Percentiles rank a stretch among this genome's conserved stretches.
These are phyloP conservation scores for Leptogaster cylindrica DNA, from an alignment of 2,888 invertebrate genomes.

Conservation along the genomic window DNA sequence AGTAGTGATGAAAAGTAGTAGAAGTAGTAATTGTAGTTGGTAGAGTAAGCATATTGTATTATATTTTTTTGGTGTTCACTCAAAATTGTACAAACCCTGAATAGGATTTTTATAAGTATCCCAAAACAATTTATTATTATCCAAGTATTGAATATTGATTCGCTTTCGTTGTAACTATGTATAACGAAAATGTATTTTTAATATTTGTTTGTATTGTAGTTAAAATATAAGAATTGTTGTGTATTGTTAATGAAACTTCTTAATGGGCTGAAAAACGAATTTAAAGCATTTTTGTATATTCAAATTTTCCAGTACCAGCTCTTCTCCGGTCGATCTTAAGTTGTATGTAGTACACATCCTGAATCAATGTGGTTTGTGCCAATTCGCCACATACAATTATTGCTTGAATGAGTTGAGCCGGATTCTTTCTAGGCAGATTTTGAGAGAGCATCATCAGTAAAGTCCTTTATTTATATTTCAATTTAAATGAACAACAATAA, in stretches of 20 bases:
- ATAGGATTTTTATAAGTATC: slow-evolving; percentile 8
- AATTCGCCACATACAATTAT: slow-evolving; percentile 1
- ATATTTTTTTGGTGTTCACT: background rate
- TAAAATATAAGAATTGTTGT: background rate
- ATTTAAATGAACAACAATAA: slow-evolving; percentile 16
- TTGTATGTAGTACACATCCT: slow-evolving; percentile 35
- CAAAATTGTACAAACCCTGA: too few species aligned
- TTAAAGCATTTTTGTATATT: slow-evolving; percentile 50
- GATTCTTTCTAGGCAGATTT: slow-evolving; percentile 6
- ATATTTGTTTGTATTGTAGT: too few species aligned
- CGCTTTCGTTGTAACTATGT: slow-evolving; percentile 15
- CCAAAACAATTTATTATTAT: background rate
- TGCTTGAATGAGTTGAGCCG: slow-evolving; percentile 10
- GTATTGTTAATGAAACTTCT: background rate
- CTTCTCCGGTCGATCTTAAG: slow-evolving; percentile 71
- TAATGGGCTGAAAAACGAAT: slow-evolving; percentile 19
- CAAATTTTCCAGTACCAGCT: slow-evolving; percentile 70
- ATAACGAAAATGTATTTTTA: slow-evolving; percentile 7
- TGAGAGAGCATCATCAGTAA: slow-evolving; percentile 32
- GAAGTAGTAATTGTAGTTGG: slow-evolving; percentile 1
- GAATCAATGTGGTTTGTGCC: slow-evolving; percentile 33
- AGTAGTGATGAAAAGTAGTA: slow-evolving; percentile 18
- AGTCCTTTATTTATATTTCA: too few species aligned
- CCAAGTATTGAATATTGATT: background rate
- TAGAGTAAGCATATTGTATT: background rate